Percentiles rank a stretch among this genome's conserved stretches.
phyloP scores from a whole-genome alignment of 2,113 vertebrate genomes.

The Lathamus discolor region DNA sequence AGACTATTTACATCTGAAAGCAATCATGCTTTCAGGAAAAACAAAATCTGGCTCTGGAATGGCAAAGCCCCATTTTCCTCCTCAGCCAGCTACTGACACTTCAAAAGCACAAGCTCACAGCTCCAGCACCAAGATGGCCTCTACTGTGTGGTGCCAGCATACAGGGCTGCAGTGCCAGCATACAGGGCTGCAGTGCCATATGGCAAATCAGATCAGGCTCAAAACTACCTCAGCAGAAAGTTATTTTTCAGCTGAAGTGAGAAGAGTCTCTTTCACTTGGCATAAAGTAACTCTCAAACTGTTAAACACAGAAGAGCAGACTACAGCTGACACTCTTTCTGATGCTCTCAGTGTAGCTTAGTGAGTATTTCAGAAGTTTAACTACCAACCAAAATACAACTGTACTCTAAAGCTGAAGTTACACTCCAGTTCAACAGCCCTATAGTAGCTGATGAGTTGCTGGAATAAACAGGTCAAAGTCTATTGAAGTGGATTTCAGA shows the following conservation, averaged over 20 bases:
- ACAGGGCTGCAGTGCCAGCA: not conserved
- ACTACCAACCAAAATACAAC: not conserved
- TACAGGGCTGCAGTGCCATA: not conserved
- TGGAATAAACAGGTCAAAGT: not conserved
- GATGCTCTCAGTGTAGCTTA: rapidly evolving
- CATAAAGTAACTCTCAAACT: not conserved
- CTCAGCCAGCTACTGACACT: not conserved
- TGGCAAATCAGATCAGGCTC: not conserved
- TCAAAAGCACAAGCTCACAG: not conserved
- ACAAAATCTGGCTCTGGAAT: not conserved
- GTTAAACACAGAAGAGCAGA: not conserved
- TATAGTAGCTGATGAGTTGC: not conserved
- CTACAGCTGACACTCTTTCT: not conserved
- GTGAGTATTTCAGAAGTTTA: not conserved
- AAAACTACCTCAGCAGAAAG: not conserved
- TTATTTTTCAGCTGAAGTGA: not conserved
- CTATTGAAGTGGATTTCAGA: not conserved
- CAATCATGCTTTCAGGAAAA: not conserved
- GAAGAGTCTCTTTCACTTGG: not conserved
- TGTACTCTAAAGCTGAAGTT: not conserved
- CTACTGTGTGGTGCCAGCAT: not conserved
- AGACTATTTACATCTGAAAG: not conserved
- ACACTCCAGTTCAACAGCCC: not conserved
- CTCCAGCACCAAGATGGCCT: not conserved
- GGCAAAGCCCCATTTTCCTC: not conserved